A percentile compares a stretch with the other conserved stretches of the same genome.
Conservation (phyloP, 2,888 invertebrate species). For the Macrophya alboannulata region DNA sequence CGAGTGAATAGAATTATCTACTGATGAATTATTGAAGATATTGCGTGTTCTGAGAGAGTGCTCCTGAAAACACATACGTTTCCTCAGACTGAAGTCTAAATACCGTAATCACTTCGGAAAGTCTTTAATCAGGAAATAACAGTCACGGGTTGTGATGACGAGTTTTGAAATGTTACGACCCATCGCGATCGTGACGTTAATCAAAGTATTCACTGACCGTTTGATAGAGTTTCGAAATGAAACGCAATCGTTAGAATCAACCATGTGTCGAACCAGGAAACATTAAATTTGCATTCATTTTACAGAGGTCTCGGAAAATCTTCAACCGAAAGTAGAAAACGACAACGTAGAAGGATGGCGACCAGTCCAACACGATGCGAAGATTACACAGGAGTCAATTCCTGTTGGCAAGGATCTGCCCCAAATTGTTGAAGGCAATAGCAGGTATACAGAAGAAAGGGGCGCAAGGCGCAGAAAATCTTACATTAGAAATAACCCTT, state of each 20-base stretch:
- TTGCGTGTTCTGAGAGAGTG: slow-evolving; percentile 38
- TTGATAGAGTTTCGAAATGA: background rate
- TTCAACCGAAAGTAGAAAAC: slow-evolving; percentile 64
- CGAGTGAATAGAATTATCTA: background rate
- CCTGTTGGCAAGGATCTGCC: slow-evolving; percentile 60
- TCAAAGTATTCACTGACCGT: slow-evolving; percentile 35
- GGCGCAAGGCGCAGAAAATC: slow-evolving; percentile 23
- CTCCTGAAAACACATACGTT: slow-evolving; percentile 7
- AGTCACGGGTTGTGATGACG: slow-evolving; percentile 24
- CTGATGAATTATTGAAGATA: slow-evolving; percentile 9
- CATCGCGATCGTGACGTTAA: background rate
- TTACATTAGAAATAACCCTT: slow-evolving; percentile 29
- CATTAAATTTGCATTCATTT: slow-evolving; percentile 27
- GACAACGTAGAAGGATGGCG: slow-evolving; percentile 62
- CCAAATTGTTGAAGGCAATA: slow-evolving; percentile 70
- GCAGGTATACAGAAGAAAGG: slow-evolving; percentile 74
- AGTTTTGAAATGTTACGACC: slow-evolving; percentile 16
- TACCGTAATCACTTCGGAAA: slow-evolving; percentile 27
- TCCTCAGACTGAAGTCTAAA: background rate
- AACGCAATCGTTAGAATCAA: slow-evolving; percentile 27
- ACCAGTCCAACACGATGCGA: slow-evolving; percentile 58
- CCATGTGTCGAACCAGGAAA: background rate
- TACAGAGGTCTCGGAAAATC: slow-evolving; percentile 63
- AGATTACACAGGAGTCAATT: slow-evolving; percentile 58
- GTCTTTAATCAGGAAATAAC: slow-evolving; percentile 37